Conservation (phyloP, 2,797 vertebrate genomes). For the Thripadectes ignobilis region DNA sequence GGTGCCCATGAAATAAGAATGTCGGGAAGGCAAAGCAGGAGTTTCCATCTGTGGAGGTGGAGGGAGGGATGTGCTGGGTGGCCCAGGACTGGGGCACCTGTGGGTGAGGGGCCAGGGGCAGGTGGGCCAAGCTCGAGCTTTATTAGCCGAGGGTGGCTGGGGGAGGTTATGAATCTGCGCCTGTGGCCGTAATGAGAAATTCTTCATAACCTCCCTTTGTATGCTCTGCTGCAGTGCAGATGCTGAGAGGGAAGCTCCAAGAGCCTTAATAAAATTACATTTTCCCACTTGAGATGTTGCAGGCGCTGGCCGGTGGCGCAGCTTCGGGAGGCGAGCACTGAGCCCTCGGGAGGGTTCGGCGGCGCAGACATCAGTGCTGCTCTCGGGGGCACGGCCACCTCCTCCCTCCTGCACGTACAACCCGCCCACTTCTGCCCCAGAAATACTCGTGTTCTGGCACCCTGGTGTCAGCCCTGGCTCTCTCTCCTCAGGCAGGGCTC, state of each 20-base stretch:
- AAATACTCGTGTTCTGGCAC: not conserved
- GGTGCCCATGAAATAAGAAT: conserved; percentile 21
- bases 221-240: conserved; percentile 37
- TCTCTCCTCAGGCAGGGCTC: not conserved
- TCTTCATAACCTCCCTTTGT: conserved; percentile 20
- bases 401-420: not conserved
- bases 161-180: not conserved
- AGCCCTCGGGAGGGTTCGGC: not conserved
- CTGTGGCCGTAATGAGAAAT: conserved; percentile 1
- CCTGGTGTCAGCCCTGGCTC: not conserved
- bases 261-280: conserved; percentile 16
- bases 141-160: not conserved
- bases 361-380: not conserved
- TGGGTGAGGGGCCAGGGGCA: not conserved
- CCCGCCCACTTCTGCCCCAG: not conserved
- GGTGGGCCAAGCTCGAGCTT: not conserved
- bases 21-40: conserved; percentile 19
- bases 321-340: not conserved
- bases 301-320: not conserved
- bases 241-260: conserved; percentile 4
- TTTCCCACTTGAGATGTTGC: conserved; percentile 31
- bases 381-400: not conserved
- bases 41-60: not conserved
- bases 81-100: not conserved
- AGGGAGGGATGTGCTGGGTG: not conserved